phyloP scores from a whole-genome alignment of 2,797 vertebrate genomes.

The Benthosema pterotum region DNA sequence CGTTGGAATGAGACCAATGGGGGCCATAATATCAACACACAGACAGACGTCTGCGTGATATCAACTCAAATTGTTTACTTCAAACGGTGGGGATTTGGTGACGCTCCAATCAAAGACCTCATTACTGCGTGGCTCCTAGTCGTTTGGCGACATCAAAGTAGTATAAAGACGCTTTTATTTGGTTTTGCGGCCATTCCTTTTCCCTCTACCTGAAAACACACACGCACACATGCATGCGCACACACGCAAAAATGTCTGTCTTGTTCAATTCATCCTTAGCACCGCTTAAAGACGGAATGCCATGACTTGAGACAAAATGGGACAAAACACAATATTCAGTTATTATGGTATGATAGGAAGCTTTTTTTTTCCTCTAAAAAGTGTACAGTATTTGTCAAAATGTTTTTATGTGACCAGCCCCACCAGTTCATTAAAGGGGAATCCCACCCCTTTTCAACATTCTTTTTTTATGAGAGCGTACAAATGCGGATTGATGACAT shows the following conservation, averaged over 20 bases:
- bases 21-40: conserved; percentile 39
- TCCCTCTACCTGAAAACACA: conserved; percentile 9
- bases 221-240: too few relatives aligned
- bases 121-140: conserved; percentile 49
- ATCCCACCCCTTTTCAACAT: too few relatives aligned
- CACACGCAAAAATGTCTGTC: too few relatives aligned
- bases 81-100: conserved; percentile 16
- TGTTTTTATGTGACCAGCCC: too few relatives aligned
- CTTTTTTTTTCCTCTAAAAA: too few relatives aligned
- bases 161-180: conserved; percentile 29
- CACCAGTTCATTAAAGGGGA: too few relatives aligned
- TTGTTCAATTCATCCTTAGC: conserved; percentile 54
- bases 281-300: conserved; percentile 64
- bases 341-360: too few relatives aligned
- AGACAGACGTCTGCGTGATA: conserved; percentile 11
- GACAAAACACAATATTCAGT: too few relatives aligned
- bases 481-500: too few relatives aligned
- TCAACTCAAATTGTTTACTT: conserved; percentile 25
- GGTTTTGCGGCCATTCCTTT: conserved; percentile 25
- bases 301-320: too few relatives aligned
- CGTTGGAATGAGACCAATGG: not conserved
- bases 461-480: too few relatives aligned
- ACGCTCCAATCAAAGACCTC: conserved; percentile 34
- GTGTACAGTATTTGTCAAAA: too few relatives aligned
- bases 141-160: conserved; percentile 54